Evolutionary conservation across 2,888 invertebrate species (phyloP), one percentile per base, ranked within the genome.

Genomic region (Oscheius sp.): DNA sequence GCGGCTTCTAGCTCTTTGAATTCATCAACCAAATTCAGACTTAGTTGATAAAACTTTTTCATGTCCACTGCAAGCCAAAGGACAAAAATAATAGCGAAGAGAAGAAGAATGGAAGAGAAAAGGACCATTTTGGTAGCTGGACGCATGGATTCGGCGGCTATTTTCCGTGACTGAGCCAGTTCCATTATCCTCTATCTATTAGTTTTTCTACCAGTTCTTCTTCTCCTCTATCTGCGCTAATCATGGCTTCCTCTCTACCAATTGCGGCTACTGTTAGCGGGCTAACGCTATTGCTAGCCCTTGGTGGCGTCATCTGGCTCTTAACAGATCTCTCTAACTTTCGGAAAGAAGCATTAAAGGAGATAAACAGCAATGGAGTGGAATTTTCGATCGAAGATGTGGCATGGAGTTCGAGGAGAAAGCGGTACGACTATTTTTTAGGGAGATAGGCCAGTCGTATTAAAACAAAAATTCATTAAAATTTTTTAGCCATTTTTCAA

Each of bases 1-100:
- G 47, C 47, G 12, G 47, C 22, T 47, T 47, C 47, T 2, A 47
- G 22, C 24, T 47, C 47, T 47, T 47, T 47, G 24, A 47, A 47
- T 47, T 47, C 3, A 6, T 47, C 47, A 5, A 24, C 12, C 12
- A 47, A 5, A 12, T 47, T 24, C 47, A 47, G 20, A 12, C 47
- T 47, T 22, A 17, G 17, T 12, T 47, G 20, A 20, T 47, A 47
- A 22, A 47, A 47, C 2, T 9, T 14, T 22, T 47, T 47, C 3
- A 47, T 14, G 4, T 47, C 20, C 20, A 47, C 3, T 6, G 47
- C 12, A 22, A 47, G 14, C 47, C 47, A 47, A 24, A 47, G 20
- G 12, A 24, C 24, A 12, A 47, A 24, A 20, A 47, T 3, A 47
- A 47, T 20, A 47, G 22, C 20, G 12, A 47, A 22, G 24, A 20